Evolutionary conservation across 2,113 vertebrate genomes (phyloP).

Genomic region (Microtus richardsoni): DNA sequence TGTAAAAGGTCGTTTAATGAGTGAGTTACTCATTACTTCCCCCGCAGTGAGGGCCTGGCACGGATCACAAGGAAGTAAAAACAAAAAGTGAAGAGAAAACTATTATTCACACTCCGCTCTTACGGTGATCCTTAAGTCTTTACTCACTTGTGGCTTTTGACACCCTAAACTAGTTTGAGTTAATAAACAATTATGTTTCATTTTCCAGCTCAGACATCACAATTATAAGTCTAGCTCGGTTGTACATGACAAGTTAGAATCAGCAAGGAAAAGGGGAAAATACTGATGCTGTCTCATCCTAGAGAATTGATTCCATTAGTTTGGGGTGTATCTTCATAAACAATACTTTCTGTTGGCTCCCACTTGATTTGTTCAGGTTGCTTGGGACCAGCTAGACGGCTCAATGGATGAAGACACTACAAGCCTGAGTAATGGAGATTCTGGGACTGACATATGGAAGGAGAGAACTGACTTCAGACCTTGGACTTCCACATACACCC

Average conservation of each 20-base stretch:
- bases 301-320: neutral
- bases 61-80: conserved; percentile 51
- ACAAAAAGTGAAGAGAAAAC: neutral
- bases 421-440: neutral
- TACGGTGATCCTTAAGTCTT: neutral
- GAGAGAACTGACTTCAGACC: neutral
- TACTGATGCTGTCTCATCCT: neutral
- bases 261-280: neutral
- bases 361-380: neutral
- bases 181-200: conserved; percentile 1
- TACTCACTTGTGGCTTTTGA: conserved; percentile 22
- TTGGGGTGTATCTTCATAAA: neutral
- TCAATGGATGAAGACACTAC: neutral
- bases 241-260: neutral
- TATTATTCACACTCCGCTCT: neutral
- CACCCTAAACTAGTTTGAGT: conserved; percentile 37
- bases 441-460: neutral
- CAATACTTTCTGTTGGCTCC: neutral
- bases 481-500: neutral
- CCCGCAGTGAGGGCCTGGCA: neutral
- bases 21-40: conserved; percentile 43
- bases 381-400: neutral
- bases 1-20: conserved; percentile 63
- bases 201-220: neutral
- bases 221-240: neutral